Evolutionary conservation across 1,140 invertebrate species (phyloP).

Genomic region (Ylistrum balloti): DNA sequence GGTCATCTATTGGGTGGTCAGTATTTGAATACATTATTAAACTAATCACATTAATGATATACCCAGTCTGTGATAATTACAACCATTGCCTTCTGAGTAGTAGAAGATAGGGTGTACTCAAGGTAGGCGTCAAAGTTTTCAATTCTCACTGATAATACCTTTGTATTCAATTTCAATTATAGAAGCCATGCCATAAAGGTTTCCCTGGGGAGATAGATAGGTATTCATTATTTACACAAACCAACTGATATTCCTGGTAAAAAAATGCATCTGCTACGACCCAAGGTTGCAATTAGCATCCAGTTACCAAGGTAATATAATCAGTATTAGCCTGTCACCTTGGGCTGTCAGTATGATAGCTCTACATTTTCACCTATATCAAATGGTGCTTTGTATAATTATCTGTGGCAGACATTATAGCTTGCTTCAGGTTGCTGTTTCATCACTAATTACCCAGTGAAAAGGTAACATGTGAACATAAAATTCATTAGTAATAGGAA

Average conservation of each 20-base stretch:
- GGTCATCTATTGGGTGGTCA: neutral
- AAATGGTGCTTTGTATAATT: neutral
- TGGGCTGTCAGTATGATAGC: neutral
- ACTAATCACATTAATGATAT: too few species aligned
- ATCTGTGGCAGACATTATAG: neutral
- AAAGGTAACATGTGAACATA: neutral
- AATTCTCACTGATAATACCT: neutral
- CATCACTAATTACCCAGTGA: neutral
- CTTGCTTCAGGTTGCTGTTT: neutral
- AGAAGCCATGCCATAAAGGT: neutral
- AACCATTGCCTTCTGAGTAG: neutral
- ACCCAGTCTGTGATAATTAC: neutral
- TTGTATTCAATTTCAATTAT: slow-evolving; percentile 5
- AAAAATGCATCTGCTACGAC: neutral
- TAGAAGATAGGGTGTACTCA: neutral
- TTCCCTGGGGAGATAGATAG: neutral
- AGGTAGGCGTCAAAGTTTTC: neutral
- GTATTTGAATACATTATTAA: neutral
- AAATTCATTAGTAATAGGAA: neutral
- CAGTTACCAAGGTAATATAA: neutral
- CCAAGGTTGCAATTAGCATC: neutral
- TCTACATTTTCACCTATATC: neutral
- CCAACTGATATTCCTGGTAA: neutral
- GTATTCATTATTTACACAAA: neutral
- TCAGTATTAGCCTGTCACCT: neutral